phyloP scores from a whole-genome alignment of 2,888 invertebrate species.

The Entomobrya multifasciata region DNA sequence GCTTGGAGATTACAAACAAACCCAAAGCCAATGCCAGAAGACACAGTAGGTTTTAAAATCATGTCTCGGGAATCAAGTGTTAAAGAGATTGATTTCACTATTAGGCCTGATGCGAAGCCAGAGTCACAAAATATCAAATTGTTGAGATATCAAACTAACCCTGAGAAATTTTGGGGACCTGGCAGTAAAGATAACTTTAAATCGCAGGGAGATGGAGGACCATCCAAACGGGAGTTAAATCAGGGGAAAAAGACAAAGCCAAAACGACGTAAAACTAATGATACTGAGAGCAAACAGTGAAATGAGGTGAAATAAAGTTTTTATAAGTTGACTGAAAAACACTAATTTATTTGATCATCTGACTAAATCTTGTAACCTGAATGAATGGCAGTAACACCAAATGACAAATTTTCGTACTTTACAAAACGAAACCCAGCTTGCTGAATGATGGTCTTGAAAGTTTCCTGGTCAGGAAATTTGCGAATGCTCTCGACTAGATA shows the following conservation, averaged over 20 bases:
- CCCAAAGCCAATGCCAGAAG: conserved; percentile 85
- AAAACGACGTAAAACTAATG: background rate
- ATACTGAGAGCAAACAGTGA: too few relatives aligned
- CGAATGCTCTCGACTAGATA: conserved; percentile 99
- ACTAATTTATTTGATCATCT: conserved; percentile 27
- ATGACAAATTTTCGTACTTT: conserved; percentile 93
- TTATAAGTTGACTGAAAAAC: background rate
- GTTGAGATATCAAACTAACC: conserved; percentile 93
- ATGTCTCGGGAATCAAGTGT: conserved; percentile 80
- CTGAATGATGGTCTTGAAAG: conserved; percentile 93
- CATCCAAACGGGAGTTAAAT: conserved; percentile 63
- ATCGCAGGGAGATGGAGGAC: conserved; percentile 61
- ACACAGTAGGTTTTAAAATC: conserved; percentile 76
- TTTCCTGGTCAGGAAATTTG: conserved; percentile 94
- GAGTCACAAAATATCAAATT: conserved; percentile 87
- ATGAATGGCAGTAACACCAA: conserved; percentile 96
- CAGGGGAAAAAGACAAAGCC: conserved; percentile 56
- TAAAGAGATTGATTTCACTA: conserved; percentile 83
- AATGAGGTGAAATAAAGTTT: too few relatives aligned
- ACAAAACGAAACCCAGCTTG: conserved; percentile 94
- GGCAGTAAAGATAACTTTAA: conserved; percentile 85
- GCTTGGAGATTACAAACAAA: conserved; percentile 87
- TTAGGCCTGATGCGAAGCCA: conserved; percentile 90
- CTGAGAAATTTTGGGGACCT: conserved; percentile 94
- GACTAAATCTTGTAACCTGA: conserved; percentile 89